Evolutionary conservation across 2,113 vertebrate genomes (phyloP), one percentile per base, ranked within the genome.

Genomic region (Notothenia rossii): DNA sequence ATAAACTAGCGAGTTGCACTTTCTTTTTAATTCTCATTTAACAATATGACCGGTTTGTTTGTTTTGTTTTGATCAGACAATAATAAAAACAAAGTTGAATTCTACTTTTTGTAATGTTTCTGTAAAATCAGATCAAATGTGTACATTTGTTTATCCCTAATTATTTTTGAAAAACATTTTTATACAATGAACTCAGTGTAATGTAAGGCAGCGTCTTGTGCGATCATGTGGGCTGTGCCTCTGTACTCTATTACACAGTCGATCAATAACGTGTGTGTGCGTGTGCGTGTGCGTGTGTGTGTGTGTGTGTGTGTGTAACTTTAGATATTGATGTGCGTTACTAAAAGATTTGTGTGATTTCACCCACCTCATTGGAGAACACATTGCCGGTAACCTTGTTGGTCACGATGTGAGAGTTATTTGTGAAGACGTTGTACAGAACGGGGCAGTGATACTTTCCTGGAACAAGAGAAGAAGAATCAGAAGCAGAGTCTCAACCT

Each of bases 401-500:
- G 74, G 97, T 90, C 84, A 99, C 96, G 0, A 99, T 98, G 89
- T 99, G 96, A 25, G 97, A 98, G 67, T 98, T 99, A 90, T 99
- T 98, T 29, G 97, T 99, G 95, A 99, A 99, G 33, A 99, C 95
- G 0, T 93, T 97, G 91, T 97, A 99, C 6, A 99, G 95, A 74
- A 99, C 97, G 0, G 98, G 98, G 82, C 98, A 99, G 93, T 99
- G 98, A 87, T 97, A 99, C 85, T 99, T 98, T 56, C 96, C 98
- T 99, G 79, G 62, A 7, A 73, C 10, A 54, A 46, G 90, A 70
- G 0, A 5, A 63, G 64, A 78, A 22, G 65, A 12, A 20, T 50
- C 12, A 82, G 60, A 53, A 15, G 7, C 18, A 17, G 33, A 15
- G 53, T 36, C 43, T 81, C 36, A 4, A 53, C 55, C 51, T 33